phyloP scores from a whole-genome alignment of 2,113 vertebrate species.

The Rhinoderma darwinii region DNA sequence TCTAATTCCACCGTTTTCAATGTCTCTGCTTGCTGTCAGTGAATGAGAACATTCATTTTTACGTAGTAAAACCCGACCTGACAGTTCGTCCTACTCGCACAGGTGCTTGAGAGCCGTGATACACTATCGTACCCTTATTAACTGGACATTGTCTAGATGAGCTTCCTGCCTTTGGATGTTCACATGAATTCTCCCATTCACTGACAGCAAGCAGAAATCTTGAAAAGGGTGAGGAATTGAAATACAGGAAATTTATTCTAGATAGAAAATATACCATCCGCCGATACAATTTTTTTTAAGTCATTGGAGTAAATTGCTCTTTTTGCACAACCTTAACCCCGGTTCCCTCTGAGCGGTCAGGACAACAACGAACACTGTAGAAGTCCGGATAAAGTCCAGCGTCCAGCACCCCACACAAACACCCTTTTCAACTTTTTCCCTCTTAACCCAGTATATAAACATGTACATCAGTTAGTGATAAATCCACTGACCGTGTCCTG shows the following conservation, averaged over 20 bases:
- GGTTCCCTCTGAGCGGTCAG: background rate
- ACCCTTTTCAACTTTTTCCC: background rate
- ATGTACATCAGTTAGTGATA: slow-evolving; percentile 39
- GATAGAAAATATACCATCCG: background rate
- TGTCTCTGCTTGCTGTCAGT: background rate
- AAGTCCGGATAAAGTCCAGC: slow-evolving; percentile 28
- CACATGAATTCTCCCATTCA: no score
- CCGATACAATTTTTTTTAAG: background rate
- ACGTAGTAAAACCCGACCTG: background rate
- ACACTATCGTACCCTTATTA: no score
- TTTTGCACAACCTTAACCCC: background rate
- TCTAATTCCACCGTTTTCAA: no score
- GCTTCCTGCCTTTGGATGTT: no score
- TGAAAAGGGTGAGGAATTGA: no score
- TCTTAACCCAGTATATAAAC: background rate
- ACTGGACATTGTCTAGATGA: no score
- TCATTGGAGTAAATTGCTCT: background rate
- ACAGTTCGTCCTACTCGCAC: no score
- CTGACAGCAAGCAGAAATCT: no score
- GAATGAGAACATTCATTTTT: background rate
- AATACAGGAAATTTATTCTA: no score
- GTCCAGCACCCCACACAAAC: background rate
- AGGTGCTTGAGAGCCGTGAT: no score
- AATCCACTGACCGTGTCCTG: background rate
- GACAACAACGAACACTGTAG: background rate